These are phyloP conservation scores for Gallinago paraguaiae DNA, from an alignment of 2,113 vertebrate species.

Conservation along the genomic window DNA sequence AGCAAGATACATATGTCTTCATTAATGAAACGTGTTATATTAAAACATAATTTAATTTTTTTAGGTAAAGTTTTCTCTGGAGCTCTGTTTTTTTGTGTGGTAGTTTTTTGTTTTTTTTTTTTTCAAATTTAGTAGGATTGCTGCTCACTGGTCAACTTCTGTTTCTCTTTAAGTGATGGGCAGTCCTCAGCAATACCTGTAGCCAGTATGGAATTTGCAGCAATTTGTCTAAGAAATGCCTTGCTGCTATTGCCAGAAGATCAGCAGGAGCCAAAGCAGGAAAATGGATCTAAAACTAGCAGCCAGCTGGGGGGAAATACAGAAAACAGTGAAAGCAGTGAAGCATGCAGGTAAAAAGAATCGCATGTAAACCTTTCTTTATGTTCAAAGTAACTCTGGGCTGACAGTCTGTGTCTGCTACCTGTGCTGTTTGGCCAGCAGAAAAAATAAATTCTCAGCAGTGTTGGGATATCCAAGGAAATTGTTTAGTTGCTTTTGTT, in stretches of 20 bases:
- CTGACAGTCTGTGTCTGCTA: background rate
- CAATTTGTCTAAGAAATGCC: conserved; percentile 95
- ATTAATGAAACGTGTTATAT: background rate
- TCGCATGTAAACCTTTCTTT: background rate
- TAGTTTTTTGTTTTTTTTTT: background rate
- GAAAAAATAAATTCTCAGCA: background rate
- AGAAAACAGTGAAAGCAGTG: conserved; percentile 89
- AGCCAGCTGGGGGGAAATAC: conserved; percentile 85
- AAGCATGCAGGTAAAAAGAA: conserved; percentile 87
- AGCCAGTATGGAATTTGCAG: conserved; percentile 98
- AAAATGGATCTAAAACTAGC: conserved; percentile 86
- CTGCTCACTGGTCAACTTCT: background rate
- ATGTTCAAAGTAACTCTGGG: background rate
- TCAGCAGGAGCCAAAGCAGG: conserved; percentile 86
- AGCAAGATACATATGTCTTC: background rate
- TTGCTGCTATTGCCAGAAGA: conserved; percentile 90
- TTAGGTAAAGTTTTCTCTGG: background rate
- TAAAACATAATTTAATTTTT: background rate
- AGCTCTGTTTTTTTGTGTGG: background rate
- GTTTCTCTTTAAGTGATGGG: conserved; percentile 83
- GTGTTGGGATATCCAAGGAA: background rate
- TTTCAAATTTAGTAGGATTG: background rate
- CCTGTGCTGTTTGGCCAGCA: background rate
- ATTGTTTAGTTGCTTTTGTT: background rate
- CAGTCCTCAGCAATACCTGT: conserved; percentile 98